Conservation (phyloP, 2,797 vertebrate species). For the Anas georgica region DNA sequence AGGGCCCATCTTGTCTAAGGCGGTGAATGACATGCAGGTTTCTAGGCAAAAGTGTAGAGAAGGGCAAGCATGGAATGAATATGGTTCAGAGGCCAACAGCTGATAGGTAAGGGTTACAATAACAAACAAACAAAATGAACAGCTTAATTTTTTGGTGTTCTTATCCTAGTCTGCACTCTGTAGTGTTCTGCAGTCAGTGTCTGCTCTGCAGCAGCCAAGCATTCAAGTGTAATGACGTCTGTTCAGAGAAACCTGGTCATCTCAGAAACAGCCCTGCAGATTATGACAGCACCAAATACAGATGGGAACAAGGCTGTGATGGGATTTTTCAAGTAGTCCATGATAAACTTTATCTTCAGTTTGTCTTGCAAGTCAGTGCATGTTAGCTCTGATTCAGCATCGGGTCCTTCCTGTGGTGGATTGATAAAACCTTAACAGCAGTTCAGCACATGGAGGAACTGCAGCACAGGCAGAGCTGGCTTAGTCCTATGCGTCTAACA, state of each 20-base stretch:
- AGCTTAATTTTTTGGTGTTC: background rate
- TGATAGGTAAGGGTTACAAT: background rate
- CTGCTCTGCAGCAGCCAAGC: background rate
- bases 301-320: background rate
- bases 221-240: fast-evolving
- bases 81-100: background rate
- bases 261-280: background rate
- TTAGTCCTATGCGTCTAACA: too few relatives aligned
- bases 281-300: background rate
- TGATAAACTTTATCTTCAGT: background rate
- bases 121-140: background rate
- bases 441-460: background rate
- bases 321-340: background rate
- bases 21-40: background rate
- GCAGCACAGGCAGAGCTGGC: background rate
- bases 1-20: background rate
- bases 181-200: background rate
- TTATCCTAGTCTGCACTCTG: background rate
- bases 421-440: background rate
- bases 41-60: background rate
- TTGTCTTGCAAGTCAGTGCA: background rate
- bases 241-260: background rate
- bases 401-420: background rate
- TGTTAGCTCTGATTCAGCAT: background rate
- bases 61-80: background rate